Percentiles rank a stretch among this genome's conserved stretches.
These are phyloP conservation scores for Mellilla xanthometata DNA, from an alignment of 2,888 invertebrate species.

Conservation along the genomic window DNA sequence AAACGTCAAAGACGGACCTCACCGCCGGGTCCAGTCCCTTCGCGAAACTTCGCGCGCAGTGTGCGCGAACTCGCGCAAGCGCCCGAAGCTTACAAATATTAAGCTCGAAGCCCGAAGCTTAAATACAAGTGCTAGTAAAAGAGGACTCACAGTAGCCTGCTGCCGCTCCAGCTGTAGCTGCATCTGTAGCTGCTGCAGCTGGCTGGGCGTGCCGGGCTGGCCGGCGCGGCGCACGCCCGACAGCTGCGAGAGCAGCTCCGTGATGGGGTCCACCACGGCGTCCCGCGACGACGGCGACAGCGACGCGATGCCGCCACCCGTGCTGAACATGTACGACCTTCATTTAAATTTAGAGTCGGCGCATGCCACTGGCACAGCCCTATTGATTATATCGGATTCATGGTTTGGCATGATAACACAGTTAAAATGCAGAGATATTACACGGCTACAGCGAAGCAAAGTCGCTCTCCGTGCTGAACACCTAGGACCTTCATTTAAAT, in stretches of 20 bases:
- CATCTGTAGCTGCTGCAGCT: slow-evolving; percentile 97
- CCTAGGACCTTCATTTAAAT: slow-evolving; percentile 24
- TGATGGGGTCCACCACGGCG: slow-evolving; percentile 97
- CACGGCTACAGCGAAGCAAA: slow-evolving; percentile 93
- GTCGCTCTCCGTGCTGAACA: slow-evolving; percentile 90
- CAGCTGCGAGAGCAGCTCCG: slow-evolving; percentile 96
- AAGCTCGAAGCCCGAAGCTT: too few relatives aligned
- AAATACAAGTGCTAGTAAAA: slow-evolving; percentile 1
- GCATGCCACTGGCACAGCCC: slow-evolving; percentile 10
- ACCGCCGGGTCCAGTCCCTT: too few relatives aligned
- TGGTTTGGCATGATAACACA: too few relatives aligned
- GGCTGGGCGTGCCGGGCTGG: slow-evolving; percentile 85
- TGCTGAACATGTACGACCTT: slow-evolving; percentile 78
- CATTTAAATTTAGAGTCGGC: slow-evolving; percentile 27
- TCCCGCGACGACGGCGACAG: slow-evolving; percentile 95
- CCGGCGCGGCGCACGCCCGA: slow-evolving; percentile 93
- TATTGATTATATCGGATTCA: too few relatives aligned
- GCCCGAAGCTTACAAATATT: too few relatives aligned
- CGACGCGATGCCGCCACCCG: slow-evolving; percentile 92
- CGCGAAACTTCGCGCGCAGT: too few relatives aligned
- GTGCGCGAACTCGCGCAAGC: too few relatives aligned
- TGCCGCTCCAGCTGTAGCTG: slow-evolving; percentile 95
- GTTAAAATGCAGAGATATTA: too few relatives aligned
- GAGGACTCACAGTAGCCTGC: slow-evolving; percentile 85
- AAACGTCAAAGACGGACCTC: too few relatives aligned